Conservation (phyloP, 2,797 vertebrate species). For the Salmo trutta region DNA sequence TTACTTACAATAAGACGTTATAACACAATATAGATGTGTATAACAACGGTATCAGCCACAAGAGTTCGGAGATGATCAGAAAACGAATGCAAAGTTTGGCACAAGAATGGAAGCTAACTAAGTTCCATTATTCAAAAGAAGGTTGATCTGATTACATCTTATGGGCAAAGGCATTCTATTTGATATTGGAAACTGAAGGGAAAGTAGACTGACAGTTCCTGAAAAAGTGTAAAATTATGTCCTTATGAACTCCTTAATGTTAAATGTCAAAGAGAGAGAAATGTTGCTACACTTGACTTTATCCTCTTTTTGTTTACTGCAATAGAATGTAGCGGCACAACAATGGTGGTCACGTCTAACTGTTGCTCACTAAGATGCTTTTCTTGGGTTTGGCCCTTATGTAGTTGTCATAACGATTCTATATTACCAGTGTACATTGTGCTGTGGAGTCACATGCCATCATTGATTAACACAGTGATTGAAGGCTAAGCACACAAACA, state of each 20-base stretch:
- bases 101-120: no score
- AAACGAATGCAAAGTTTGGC: no score
- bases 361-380: constrained; percentile 53
- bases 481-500: no score
- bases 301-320: background rate
- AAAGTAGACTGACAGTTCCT: background rate
- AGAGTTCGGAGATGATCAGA: background rate
- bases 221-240: background rate
- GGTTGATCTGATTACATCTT: no score
- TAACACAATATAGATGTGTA: no score
- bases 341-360: constrained; percentile 22
- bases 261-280: background rate
- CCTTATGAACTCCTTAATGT: background rate
- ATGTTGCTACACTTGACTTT: background rate
- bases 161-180: no score
- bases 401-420: background rate
- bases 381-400: constrained; percentile 38
- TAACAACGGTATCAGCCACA: background rate
- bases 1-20: no score
- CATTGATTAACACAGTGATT: background rate
- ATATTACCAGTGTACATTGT: constrained; percentile 28
- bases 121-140: no score
- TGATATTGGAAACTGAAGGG: no score
- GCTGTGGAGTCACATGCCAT: constrained; percentile 21
- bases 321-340: constrained; percentile 7